phyloP scores from a whole-genome alignment of 2,797 vertebrate genomes.

The Macropodus opercularis region DNA sequence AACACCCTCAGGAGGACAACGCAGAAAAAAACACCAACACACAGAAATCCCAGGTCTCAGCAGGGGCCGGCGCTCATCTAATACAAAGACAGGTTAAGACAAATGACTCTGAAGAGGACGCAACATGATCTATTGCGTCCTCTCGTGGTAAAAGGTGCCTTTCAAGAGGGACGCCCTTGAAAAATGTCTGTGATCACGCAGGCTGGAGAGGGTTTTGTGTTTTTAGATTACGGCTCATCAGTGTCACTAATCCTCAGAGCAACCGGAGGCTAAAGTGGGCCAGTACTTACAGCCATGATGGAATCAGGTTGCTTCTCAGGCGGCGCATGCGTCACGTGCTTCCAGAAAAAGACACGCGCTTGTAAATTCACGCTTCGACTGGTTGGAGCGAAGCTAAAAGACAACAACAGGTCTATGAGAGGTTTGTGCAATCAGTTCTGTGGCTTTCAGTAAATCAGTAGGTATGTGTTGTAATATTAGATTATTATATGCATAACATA shows the following conservation, averaged over 20 bases:
- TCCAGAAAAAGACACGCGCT: background rate
- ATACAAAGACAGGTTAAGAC: slow-evolving; percentile 43
- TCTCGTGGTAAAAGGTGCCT: slow-evolving; percentile 34
- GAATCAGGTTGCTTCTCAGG: slow-evolving; percentile 38
- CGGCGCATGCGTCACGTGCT: background rate
- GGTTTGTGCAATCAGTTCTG: too few species aligned
- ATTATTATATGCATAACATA: slow-evolving; percentile 12
- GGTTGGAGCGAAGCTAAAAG: background rate
- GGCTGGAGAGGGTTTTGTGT: slow-evolving; percentile 1
- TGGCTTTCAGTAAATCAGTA: too few species aligned
- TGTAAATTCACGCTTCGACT: background rate
- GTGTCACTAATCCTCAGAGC: slow-evolving; percentile 48
- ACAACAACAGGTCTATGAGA: too few species aligned
- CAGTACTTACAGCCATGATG: slow-evolving; percentile 40
- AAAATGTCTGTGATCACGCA: slow-evolving; percentile 38
- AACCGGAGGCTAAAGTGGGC: slow-evolving; percentile 39
- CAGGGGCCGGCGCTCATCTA: slow-evolving; percentile 23
- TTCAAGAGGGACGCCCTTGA: slow-evolving; percentile 42
- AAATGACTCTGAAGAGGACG: slow-evolving; percentile 39
- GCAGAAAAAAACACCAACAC: slow-evolving; percentile 9
- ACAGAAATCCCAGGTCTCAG: slow-evolving; percentile 4
- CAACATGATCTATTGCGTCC: slow-evolving; percentile 46
- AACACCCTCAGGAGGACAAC: slow-evolving; percentile 7
- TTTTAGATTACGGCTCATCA: slow-evolving; percentile 43
- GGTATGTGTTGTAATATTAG: slow-evolving; percentile 19